Conservation (phyloP, 2,113 vertebrate species). For the Monarcha castaneiventris region DNA sequence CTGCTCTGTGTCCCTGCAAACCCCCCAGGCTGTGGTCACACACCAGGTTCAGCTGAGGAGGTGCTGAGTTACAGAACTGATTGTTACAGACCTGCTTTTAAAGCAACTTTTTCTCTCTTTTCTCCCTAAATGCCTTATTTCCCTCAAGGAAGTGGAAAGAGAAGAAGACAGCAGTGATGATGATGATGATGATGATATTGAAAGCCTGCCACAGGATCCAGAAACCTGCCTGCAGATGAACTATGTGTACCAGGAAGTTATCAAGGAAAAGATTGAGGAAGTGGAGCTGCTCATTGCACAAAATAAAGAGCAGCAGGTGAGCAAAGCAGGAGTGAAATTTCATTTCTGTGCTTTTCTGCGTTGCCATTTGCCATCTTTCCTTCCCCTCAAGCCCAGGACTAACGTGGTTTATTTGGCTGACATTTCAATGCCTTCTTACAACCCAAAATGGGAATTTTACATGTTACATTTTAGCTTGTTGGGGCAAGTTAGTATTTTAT, state of each 20-base stretch:
- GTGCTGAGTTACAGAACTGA: neutral
- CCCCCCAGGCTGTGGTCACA: neutral
- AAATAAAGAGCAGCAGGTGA: conserved; percentile 83
- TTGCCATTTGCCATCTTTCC: neutral
- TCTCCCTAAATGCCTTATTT: neutral
- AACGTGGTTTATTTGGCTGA: neutral
- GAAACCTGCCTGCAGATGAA: conserved; percentile 87
- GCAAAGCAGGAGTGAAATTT: neutral
- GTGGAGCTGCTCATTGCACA: conserved; percentile 74
- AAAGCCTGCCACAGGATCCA: conserved; percentile 72
- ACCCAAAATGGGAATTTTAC: neutral
- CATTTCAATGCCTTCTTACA: neutral
- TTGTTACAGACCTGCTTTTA: neutral
- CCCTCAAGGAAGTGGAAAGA: conserved; percentile 39
- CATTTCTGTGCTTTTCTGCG: neutral
- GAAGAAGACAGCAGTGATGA: conserved; percentile 55
- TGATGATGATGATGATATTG: conserved; percentile 31
- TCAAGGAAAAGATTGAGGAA: conserved; percentile 82
- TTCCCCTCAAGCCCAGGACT: neutral
- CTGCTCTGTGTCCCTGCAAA: neutral
- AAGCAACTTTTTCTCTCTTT: neutral
- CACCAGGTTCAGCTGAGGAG: neutral
- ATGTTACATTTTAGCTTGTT: neutral
- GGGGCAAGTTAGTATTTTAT: neutral
- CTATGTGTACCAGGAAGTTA: conserved; percentile 84